Evolutionary conservation across 2,113 vertebrate genomes (phyloP), one percentile per base, ranked within the genome.

Genomic region (Myotis brandtii): DNA sequence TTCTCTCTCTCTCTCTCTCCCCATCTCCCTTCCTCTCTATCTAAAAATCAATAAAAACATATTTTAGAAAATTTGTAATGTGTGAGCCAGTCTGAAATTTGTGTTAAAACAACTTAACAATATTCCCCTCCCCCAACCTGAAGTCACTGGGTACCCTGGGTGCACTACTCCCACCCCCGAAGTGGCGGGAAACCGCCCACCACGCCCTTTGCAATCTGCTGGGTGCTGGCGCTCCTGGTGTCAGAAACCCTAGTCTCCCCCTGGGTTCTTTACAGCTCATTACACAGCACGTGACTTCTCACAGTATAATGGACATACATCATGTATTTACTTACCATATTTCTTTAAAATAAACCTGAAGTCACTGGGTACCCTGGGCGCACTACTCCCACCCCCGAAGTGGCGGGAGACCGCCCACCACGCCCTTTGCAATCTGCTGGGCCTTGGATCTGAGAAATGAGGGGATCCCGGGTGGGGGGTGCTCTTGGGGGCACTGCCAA

Each of bases 401-500:
- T 6, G 6, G 54, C 4, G 23, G 17, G 14, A n/a, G 5, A 18
- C 12, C 43, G 10, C n/a, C 23, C 6, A 0, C 32, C 32, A 12
- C 0, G 3, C 23, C 17, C 56, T 81, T 4, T 52, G 80, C 5
- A 21, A n/a, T 12, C 43, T 0, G 4, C 27, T 17, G 18, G 40
- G 23, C 52, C 69, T 43, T 72, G 70, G 30, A 66, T 37, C 37
- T 75, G n/a, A 69, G 9, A 37, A 66, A 72, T 40, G 21, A 50
- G 40, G 48, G 34, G 14, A 25, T 32, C 5, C 43, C 0, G 52
- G n/a, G 2, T 46, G 37, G 34, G 50, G 14, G 50, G 1, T 16
- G 27, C 37, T 50, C 50, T 81, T n/a, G 5, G 12, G 56, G 30
- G 4, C 2, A 30, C 8, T 27, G 27, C 17, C 7, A 8, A 3